Conservation (phyloP, 2,888 invertebrate species). For the Plebejus anna region DNA sequence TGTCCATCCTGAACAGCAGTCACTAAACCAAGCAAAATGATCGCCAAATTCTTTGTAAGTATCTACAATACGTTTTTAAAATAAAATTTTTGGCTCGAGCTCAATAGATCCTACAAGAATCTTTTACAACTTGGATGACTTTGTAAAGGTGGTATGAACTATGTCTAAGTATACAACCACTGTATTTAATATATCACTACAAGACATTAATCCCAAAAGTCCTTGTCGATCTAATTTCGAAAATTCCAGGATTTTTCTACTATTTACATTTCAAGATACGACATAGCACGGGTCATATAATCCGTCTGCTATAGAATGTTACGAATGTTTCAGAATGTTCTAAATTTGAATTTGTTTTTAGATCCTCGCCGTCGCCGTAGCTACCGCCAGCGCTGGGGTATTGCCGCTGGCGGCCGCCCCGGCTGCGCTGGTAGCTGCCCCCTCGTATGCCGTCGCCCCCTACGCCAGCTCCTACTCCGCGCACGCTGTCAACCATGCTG, state of each 20-base stretch:
- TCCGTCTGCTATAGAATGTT: too few relatives aligned
- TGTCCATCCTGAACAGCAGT: slow-evolving; percentile 63
- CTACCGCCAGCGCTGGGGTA: slow-evolving; percentile 57
- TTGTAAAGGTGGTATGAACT: too few relatives aligned
- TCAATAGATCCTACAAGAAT: background rate
- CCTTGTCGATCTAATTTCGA: too few relatives aligned
- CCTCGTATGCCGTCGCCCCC: slow-evolving; percentile 82
- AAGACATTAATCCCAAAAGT: background rate
- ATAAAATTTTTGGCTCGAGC: background rate
- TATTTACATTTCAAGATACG: too few relatives aligned
- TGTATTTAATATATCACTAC: background rate
- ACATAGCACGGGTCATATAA: too few relatives aligned
- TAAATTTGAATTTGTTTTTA: slow-evolving; percentile 42
- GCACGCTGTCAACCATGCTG: slow-evolving; percentile 86
- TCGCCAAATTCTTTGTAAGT: slow-evolving; percentile 77
- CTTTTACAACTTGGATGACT: background rate
- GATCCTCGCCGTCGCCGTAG: slow-evolving; percentile 58
- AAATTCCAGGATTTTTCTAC: too few relatives aligned
- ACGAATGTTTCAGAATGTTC: background rate
- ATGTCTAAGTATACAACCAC: background rate
- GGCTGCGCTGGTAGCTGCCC: slow-evolving; percentile 79
- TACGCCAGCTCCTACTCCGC: slow-evolving; percentile 88
- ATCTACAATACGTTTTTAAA: background rate
- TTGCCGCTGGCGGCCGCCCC: slow-evolving; percentile 59
- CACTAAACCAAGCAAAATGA: slow-evolving; percentile 72